Percentiles rank a stretch among this genome's conserved stretches.
Evolutionary conservation across 2,888 invertebrate genomes (phyloP).

Genomic region (Hylaea fasciaria): DNA sequence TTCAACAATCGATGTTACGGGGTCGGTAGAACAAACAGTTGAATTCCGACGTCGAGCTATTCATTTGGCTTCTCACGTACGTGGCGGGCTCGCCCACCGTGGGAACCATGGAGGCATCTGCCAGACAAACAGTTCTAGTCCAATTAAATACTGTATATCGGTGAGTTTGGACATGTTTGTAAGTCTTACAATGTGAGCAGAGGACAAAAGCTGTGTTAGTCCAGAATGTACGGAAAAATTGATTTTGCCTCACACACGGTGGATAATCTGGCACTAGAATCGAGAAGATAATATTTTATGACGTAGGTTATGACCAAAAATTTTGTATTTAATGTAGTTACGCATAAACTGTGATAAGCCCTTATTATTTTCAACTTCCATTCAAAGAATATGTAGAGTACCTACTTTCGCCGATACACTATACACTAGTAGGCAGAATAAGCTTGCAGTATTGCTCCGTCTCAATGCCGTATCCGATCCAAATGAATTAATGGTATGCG

Average conservation of each 20-base stretch:
- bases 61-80: slow-evolving; percentile 42
- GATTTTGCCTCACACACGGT: no score
- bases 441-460: not conserved
- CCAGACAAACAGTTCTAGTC: slow-evolving; percentile 46
- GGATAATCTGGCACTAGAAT: no score
- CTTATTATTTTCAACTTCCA: no score
- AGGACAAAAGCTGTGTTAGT: slow-evolving; percentile 4
- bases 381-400: no score
- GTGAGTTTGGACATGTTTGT: slow-evolving; percentile 17
- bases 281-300: no score
- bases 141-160: slow-evolving; percentile 43
- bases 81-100: slow-evolving; percentile 33
- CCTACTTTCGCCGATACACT: no score
- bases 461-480: not conserved
- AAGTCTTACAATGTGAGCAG: slow-evolving; percentile 1
- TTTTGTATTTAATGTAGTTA: no score
- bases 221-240: slow-evolving; percentile 4
- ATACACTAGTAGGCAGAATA: not conserved
- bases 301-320: no score
- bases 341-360: no score
- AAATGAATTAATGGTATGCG: not conserved
- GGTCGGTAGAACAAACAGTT: slow-evolving; percentile 28
- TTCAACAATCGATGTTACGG: slow-evolving; percentile 30
- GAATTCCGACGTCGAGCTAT: slow-evolving; percentile 32
- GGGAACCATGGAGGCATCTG: slow-evolving; percentile 39